Percentiles rank a stretch among this genome's conserved stretches.
These are phyloP conservation scores for Drosophila pallidifrons DNA, from an alignment of 1,140 invertebrate species.

Conservation along the genomic window DNA sequence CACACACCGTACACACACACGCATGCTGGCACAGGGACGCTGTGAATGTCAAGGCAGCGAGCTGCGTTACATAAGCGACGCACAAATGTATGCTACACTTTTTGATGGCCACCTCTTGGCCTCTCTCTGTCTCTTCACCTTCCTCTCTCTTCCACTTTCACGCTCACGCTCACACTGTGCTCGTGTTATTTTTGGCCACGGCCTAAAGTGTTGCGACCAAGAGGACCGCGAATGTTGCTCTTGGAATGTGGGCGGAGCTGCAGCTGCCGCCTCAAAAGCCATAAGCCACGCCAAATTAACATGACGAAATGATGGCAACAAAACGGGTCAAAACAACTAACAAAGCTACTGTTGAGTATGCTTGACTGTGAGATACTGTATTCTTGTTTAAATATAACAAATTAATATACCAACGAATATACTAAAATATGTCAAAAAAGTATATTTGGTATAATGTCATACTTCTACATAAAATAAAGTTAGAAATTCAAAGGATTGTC, in stretches of 20 bases:
- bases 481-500: too few species aligned
- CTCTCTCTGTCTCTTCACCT: constrained; percentile 1
- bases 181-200: constrained; percentile 67
- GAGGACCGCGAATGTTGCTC: background rate
- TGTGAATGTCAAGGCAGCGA: constrained; percentile 76
- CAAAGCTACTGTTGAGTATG: too few species aligned
- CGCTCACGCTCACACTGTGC: constrained; percentile 4
- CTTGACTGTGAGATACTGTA: too few species aligned
- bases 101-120: constrained; percentile 66
- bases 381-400: too few species aligned
- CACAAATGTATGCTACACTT: constrained; percentile 81
- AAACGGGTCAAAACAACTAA: constrained; percentile 44
- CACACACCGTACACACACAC: constrained; percentile 18
- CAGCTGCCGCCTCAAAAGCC: constrained; percentile 62
- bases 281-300: constrained; percentile 79
- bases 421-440: too few species aligned
- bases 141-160: constrained; percentile 1
- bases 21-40: constrained; percentile 12
- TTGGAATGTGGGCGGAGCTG: constrained; percentile 20
- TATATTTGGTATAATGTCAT: too few species aligned
- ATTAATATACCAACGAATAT: too few species aligned
- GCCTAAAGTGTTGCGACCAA: constrained; percentile 38
- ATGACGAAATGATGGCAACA: constrained; percentile 80
- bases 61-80: constrained; percentile 76
- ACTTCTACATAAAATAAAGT: too few species aligned